Evolutionary conservation across 2,888 invertebrate species (phyloP).

Genomic region (Adineta ricciae): DNA sequence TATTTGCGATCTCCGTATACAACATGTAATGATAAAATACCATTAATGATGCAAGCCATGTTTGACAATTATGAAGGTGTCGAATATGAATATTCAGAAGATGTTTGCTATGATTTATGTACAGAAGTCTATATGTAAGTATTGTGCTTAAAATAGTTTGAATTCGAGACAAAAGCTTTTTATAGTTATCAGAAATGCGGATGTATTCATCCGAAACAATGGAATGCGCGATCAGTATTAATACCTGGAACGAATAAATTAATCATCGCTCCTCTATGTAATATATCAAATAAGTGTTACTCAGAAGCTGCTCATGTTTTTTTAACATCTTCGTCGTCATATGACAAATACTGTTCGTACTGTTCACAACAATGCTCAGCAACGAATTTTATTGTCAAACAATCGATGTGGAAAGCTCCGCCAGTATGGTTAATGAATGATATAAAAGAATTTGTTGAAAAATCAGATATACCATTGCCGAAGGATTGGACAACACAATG

Average conservation of each 20-base stretch:
- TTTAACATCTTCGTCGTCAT: not conserved
- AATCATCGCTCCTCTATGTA: not conserved
- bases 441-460: not conserved
- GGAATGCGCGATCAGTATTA: not conserved
- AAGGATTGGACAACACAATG: not conserved
- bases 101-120: not conserved
- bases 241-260: not conserved
- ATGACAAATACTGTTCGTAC: not conserved
- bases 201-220: not conserved
- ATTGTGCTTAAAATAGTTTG: not conserved
- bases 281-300: not conserved
- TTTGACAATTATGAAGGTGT: not conserved
- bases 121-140: not conserved
- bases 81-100: not conserved
- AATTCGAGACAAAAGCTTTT: too few relatives aligned
- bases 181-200: not conserved
- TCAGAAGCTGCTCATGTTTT: not conserved
- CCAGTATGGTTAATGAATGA: not conserved
- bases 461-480: not conserved
- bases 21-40: not conserved
- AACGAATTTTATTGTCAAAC: not conserved
- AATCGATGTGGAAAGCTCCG: not conserved
- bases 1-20: slow-evolving; percentile 2
- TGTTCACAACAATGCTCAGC: not conserved
- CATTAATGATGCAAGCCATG: not conserved